phyloP scores from a whole-genome alignment of 2,888 invertebrate genomes.

The Itoplectis maculator region DNA sequence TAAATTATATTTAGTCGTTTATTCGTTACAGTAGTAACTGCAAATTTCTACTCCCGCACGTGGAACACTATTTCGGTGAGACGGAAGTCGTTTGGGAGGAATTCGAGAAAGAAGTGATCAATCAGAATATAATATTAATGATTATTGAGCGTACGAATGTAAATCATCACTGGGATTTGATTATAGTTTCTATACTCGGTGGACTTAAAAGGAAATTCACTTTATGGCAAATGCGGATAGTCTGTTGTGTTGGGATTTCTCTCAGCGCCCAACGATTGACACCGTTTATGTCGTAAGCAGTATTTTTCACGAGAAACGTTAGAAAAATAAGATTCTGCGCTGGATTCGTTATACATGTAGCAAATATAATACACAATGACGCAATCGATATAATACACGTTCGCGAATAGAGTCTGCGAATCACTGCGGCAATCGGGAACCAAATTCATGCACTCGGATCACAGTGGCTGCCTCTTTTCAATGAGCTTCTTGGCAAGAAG shows the following conservation, averaged over 20 bases:
- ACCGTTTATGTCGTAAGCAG: too few relatives aligned
- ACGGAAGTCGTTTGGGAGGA: neutral
- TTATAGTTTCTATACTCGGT: constrained; percentile 36
- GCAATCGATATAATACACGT: constrained; percentile 8
- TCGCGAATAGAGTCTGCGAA: neutral
- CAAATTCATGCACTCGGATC: neutral
- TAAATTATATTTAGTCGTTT: constrained; percentile 3
- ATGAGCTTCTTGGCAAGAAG: neutral
- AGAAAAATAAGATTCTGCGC: constrained; percentile 61
- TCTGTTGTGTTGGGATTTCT: constrained; percentile 36
- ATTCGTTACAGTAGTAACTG: constrained; percentile 5
- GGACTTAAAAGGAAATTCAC: constrained; percentile 16
- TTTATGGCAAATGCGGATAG: constrained; percentile 23
- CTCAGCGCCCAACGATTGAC: too few relatives aligned
- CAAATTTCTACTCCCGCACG: neutral
- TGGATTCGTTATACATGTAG: constrained; percentile 30
- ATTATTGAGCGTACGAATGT: constrained; percentile 34
- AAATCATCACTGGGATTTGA: constrained; percentile 33
- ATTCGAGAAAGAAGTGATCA: constrained; percentile 1
- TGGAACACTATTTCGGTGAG: neutral
- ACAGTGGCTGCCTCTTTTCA: neutral
- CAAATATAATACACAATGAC: constrained; percentile 35
- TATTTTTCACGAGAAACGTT: too few relatives aligned
- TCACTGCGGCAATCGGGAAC: too few relatives aligned
- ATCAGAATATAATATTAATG: constrained; percentile 52